A percentile compares a stretch with the other conserved stretches of the same genome.
Conservation (phyloP, 1,140 invertebrate genomes). For the Carcinoscorpius rotundicauda region DNA sequence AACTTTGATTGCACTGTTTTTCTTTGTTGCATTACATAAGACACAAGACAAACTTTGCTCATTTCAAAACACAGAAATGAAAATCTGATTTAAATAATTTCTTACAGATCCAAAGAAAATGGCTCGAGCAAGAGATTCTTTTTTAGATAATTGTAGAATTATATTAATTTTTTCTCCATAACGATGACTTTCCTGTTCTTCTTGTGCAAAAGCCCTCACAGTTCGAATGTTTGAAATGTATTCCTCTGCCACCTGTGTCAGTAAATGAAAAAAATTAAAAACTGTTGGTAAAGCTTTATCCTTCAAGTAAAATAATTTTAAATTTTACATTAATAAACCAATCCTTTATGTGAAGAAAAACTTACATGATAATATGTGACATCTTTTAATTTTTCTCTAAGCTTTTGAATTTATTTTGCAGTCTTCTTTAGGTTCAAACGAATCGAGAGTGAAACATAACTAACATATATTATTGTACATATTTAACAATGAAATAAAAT, state of each 20-base stretch:
- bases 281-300: conserved; percentile 5
- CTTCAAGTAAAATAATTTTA: too few relatives aligned
- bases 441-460: too few relatives aligned
- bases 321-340: too few relatives aligned
- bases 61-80: neutral
- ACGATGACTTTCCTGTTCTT: conserved; percentile 54
- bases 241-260: conserved; percentile 62
- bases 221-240: conserved; percentile 86
- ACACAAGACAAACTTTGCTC: neutral
- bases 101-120: conserved; percentile 84
- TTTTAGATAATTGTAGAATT: conserved; percentile 65
- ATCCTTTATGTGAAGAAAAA: too few relatives aligned
- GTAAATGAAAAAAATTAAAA: conserved; percentile 24
- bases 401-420: too few relatives aligned
- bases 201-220: conserved; percentile 83
- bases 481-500: too few relatives aligned
- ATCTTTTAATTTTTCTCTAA: too few relatives aligned
- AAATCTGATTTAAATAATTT: conserved; percentile 14
- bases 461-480: too few relatives aligned
- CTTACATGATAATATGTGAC: too few relatives aligned
- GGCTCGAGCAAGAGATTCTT: conserved; percentile 72
- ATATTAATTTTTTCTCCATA: conserved; percentile 58
- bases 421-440: too few relatives aligned
- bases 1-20: too few relatives aligned
- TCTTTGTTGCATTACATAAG: too few relatives aligned